Base-by-base conservation (phyloP, 2,113 vertebrate genomes). In the Chlorodrepanis virens region DNA sequence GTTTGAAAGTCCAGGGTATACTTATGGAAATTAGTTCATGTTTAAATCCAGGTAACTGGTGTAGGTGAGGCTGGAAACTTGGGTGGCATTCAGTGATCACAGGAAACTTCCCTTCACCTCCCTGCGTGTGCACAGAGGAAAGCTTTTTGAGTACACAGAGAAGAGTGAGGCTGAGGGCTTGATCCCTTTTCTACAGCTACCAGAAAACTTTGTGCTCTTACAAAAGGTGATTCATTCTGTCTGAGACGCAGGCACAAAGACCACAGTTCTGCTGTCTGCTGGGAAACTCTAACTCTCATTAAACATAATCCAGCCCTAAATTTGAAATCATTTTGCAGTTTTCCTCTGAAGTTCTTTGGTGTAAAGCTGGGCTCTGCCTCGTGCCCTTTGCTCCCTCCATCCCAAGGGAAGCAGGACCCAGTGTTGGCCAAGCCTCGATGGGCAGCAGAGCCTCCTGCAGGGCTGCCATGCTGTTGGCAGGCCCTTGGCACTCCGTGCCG, bases 331-430 rank as follows among this genome's bases (percentile, higher is more conserved):
- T 25, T 75, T 89, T 65, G 35, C 22, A 10, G 9, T 86, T 86
- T 65, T n/a, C 49, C 13, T 35, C 37, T 60, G 33, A 45, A 68
- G 50, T 24, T 20, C 45, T 63, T 44, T 50, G 50, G n/a, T 1
- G 0, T 42, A 35, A 71, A 12, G 17, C 6, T 42, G 50, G 40
- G 33, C 16, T 84, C 28, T 93, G 54, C 25, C 68, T 75, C 6
- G 0, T 8, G 33, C 31, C 5, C 33, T 56, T 74, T 37, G 13
- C 39, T 72, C 42, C 21, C 52, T 61, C 50, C 37, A 11, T 45
- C 6, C 60, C 0, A 0, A 14, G 50, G 37, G 31, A 75, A 67
- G 59, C 0, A 56, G 59, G 35, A 45, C 12, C 40, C 25, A 15
- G 76, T 50, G 23, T 21, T 78, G 82, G 61, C 60, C 40, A 15